These are phyloP conservation scores for Pteronotus mesoamericanus DNA, from an alignment of 2,797 vertebrate genomes.

Conservation along the genomic window DNA sequence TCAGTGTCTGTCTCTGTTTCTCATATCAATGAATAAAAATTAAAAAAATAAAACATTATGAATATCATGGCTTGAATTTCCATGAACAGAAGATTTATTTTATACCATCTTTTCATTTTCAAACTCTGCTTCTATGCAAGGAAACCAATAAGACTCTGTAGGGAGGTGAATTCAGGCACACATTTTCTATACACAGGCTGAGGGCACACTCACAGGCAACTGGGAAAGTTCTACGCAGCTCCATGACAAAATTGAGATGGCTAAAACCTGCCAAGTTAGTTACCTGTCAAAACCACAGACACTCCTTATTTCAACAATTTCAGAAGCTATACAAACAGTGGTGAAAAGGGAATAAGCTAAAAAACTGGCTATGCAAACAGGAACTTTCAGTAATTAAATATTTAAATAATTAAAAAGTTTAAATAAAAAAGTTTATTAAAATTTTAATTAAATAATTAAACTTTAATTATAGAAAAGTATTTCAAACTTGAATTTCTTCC, in stretches of 20 bases:
- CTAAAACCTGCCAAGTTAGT: slow-evolving; percentile 78
- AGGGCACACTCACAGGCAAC: slow-evolving; percentile 75
- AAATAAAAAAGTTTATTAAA: too few species aligned
- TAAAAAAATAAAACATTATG: not conserved
- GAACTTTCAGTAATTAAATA: too few species aligned
- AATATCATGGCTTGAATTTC: not conserved
- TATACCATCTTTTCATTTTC: slow-evolving; percentile 35
- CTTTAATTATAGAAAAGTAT: too few species aligned
- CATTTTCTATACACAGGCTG: slow-evolving; percentile 57
- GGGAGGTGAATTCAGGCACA: slow-evolving; percentile 68
- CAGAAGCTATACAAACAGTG: slow-evolving; percentile 78
- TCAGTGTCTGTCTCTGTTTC: too few species aligned
- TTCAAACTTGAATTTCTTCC: slow-evolving; percentile 82
- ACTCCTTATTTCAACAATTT: slow-evolving; percentile 75
- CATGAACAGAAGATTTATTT: not conserved
- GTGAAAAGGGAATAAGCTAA: slow-evolving; percentile 76
- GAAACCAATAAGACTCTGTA: slow-evolving; percentile 59
- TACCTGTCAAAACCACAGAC: slow-evolving; percentile 81
- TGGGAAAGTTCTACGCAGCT: slow-evolving; percentile 70
- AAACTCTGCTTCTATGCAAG: slow-evolving; percentile 61
- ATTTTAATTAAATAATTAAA: too few species aligned
- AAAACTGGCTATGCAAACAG: slow-evolving; percentile 78
- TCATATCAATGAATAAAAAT: too few species aligned
- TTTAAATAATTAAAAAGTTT: too few species aligned
- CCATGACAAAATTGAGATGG: slow-evolving; percentile 75